Conservation (phyloP, 2,888 invertebrate species). For the Amiota mariae region DNA sequence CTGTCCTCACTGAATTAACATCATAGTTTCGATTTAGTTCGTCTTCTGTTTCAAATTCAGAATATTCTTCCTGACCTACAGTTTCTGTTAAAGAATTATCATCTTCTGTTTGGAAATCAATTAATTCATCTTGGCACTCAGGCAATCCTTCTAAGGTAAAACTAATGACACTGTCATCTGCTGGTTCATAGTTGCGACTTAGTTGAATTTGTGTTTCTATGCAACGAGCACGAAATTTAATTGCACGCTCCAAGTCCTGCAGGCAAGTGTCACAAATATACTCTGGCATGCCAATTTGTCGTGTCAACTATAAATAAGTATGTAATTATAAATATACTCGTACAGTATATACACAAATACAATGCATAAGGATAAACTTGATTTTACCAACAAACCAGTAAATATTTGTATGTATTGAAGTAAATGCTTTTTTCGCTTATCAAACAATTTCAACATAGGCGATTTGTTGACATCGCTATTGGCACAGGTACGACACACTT, state of each 20-base stretch:
- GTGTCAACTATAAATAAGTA: constrained; percentile 40
- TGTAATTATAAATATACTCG: background rate
- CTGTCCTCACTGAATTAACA: background rate
- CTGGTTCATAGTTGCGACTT: background rate
- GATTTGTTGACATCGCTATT: constrained; percentile 38
- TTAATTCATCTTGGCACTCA: background rate
- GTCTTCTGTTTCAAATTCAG: background rate
- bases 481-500: constrained; percentile 11
- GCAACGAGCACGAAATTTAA: constrained; percentile 32
- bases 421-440: constrained; percentile 31
- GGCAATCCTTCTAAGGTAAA: constrained; percentile 1
- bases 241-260: constrained; percentile 19
- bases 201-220: constrained; percentile 14
- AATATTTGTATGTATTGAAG: constrained; percentile 41
- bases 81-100: background rate
- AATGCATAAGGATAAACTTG: background rate
- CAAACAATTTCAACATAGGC: constrained; percentile 40
- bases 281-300: constrained; percentile 39
- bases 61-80: background rate
- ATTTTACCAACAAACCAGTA: constrained; percentile 42
- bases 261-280: constrained; percentile 40
- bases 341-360: background rate
- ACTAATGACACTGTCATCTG: background rate
- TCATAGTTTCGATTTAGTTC: background rate
- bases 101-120: background rate